Conservation (phyloP, 2,113 vertebrate species). For the Hiodon tergisus region DNA sequence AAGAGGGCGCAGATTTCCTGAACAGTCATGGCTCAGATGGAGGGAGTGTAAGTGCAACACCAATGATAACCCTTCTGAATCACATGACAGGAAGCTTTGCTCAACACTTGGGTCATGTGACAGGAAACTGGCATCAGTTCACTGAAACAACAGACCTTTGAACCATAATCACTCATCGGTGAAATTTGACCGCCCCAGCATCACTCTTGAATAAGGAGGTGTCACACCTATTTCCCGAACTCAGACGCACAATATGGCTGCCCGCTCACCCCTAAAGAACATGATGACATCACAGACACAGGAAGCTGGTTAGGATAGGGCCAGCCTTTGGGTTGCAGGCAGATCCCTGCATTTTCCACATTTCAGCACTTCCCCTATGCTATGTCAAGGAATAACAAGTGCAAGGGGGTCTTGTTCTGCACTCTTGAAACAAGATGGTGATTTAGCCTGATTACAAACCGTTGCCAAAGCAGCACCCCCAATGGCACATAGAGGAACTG, state of each 20-base stretch:
- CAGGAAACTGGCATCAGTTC: conserved; percentile 11
- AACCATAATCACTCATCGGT: conserved; percentile 4
- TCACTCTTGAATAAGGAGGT: not conserved
- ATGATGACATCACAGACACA: conserved; percentile 41
- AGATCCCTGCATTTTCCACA: not conserved
- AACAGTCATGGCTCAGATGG: not conserved
- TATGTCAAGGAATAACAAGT: not conserved
- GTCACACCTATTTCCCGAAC: conserved; percentile 27
- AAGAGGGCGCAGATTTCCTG: not conserved
- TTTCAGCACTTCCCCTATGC: not conserved
- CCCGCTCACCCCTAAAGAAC: not conserved
- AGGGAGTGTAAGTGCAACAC: not conserved
- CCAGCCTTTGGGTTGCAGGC: conserved; percentile 21
- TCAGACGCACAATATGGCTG: conserved; percentile 11
- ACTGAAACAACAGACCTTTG: conserved; percentile 22
- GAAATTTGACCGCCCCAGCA: not conserved
- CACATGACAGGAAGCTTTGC: conserved; percentile 13
- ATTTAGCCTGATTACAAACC: not conserved
- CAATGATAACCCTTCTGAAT: not conserved
- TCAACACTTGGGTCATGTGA: conserved; percentile 1
- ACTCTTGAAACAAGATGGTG: not conserved
- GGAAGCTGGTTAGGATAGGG: conserved; percentile 40
- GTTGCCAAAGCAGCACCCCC: not conserved
- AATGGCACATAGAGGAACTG: not conserved
- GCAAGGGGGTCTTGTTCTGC: not conserved